phyloP scores from a whole-genome alignment of 2,888 invertebrate species.

The Argyresthia goedartella region DNA sequence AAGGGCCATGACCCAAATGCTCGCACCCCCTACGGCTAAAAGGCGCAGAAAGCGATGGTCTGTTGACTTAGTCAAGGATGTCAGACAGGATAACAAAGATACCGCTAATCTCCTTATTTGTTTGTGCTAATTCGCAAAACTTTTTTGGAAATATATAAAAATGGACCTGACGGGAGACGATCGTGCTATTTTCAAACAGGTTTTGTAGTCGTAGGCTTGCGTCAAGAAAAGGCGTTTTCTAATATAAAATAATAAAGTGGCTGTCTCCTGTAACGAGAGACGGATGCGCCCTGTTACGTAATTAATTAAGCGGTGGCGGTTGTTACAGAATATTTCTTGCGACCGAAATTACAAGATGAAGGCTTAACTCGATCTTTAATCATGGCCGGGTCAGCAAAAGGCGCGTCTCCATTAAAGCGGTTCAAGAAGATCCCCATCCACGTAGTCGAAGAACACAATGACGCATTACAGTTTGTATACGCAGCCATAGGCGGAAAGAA shows the following conservation, averaged over 20 bases:
- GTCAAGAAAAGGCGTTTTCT: too few species aligned
- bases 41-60: slow-evolving; percentile 7
- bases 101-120: slow-evolving; percentile 1
- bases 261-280: too few species aligned
- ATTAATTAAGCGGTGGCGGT: too few species aligned
- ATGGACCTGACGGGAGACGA: neutral
- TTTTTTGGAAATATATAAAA: neutral
- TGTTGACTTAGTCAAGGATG: slow-evolving; percentile 10
- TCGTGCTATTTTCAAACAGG: too few species aligned
- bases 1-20: slow-evolving; percentile 41
- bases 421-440: slow-evolving; percentile 80
- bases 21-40: slow-evolving; percentile 15
- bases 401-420: slow-evolving; percentile 34
- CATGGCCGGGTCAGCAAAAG: neutral
- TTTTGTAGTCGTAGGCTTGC: too few species aligned
- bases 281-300: too few species aligned
- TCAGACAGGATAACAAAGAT: neutral
- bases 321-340: too few species aligned
- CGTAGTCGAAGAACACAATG: slow-evolving; percentile 85
- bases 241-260: too few species aligned
- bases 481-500: slow-evolving; percentile 84
- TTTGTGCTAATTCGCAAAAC: neutral
- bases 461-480: slow-evolving; percentile 83
- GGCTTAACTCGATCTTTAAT: too few species aligned
- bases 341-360: too few species aligned